Conservation (phyloP, 2,113 vertebrate genomes). For the Agapornis roseicollis region DNA sequence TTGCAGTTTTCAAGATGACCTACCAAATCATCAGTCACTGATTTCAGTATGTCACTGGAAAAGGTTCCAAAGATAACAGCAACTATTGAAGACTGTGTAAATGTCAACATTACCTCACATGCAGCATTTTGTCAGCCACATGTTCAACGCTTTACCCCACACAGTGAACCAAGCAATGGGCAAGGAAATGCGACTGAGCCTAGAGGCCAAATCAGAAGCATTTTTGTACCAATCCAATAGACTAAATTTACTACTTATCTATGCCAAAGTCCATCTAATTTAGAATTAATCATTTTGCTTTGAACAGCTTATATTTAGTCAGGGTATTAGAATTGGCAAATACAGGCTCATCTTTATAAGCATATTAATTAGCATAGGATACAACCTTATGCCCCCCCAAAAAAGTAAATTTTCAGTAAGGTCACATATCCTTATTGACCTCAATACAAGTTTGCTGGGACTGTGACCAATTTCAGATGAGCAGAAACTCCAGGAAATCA, state of each 20-base stretch:
- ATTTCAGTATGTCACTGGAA: background rate
- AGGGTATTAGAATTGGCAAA: background rate
- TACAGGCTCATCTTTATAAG: background rate
- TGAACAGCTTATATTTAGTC: background rate
- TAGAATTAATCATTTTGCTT: background rate
- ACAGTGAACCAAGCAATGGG: background rate
- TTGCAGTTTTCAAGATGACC: background rate
- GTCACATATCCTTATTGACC: background rate
- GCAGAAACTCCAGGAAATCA: background rate
- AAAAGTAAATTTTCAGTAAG: background rate
- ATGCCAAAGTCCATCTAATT: background rate
- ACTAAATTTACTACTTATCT: background rate
- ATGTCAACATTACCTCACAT: background rate
- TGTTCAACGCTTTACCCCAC: background rate
- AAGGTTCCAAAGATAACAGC: background rate
- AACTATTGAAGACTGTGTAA: background rate
- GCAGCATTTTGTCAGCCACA: background rate
- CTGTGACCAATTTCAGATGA: background rate
- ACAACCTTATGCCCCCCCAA: background rate
- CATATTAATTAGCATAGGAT: background rate
- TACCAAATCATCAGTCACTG: background rate
- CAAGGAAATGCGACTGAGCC: background rate
- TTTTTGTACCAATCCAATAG: background rate
- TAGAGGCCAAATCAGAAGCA: background rate
- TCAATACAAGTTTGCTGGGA: background rate